Evolutionary conservation across 2,888 invertebrate species (phyloP).

Genomic region (Chloroclysta siterata): DNA sequence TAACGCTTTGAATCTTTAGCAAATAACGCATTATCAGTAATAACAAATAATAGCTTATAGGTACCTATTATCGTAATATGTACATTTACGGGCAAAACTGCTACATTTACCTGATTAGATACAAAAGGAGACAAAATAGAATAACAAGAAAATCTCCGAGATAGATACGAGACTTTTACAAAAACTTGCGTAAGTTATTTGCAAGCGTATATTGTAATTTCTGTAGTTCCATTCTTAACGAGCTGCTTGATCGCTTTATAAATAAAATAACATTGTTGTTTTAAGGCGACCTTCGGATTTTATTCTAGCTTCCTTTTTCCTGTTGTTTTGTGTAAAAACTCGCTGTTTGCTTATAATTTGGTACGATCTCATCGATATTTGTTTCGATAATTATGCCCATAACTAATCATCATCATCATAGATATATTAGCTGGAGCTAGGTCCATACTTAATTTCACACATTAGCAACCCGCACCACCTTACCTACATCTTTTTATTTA

Average conservation of each 20-base stretch:
- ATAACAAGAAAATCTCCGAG: not conserved
- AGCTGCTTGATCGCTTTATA: constrained; percentile 44
- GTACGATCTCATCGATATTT: constrained; percentile 10
- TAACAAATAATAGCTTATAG: constrained; percentile 1
- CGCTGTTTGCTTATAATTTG: constrained; percentile 11
- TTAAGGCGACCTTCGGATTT: constrained; percentile 33
- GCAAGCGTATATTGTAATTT: constrained; percentile 42
- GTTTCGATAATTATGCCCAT: constrained; percentile 2
- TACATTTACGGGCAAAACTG: constrained; percentile 17
- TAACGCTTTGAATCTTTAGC: not conserved
- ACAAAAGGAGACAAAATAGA: constrained; percentile 10
- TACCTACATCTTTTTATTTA: not conserved
- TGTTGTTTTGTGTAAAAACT: constrained; percentile 21
- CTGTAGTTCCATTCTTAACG: constrained; percentile 44
- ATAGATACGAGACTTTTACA: constrained; percentile 3
- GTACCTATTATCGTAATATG: constrained; percentile 11
- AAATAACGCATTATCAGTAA: constrained; percentile 7
- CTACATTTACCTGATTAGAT: constrained; percentile 2
- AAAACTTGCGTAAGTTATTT: constrained; percentile 33
- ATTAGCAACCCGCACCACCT: constrained; percentile 6
- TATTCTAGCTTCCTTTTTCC: constrained; percentile 33
- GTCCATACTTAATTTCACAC: not conserved
- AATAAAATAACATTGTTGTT: constrained; percentile 32
- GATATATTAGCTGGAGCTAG: too few species aligned
- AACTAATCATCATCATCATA: not conserved